phyloP scores from a whole-genome alignment of 2,113 vertebrate genomes.

The Puma concolor region DNA sequence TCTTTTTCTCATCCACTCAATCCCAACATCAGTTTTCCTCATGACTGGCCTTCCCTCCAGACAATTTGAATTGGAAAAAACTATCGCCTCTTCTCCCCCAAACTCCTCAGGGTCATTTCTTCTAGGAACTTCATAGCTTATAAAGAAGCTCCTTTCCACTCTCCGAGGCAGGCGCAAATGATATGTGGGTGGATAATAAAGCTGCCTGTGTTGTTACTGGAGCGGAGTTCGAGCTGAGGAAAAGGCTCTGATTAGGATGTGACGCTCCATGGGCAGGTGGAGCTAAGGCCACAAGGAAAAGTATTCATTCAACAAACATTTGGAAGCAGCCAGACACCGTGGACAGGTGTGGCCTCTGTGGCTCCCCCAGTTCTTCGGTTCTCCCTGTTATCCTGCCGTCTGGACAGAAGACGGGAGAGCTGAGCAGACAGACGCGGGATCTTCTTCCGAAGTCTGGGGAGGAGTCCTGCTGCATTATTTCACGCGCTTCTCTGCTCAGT shows the following conservation, averaged over 20 bases:
- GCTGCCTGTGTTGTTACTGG: accelerated
- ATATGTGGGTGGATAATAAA: not conserved
- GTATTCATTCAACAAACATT: not conserved
- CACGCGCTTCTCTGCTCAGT: not conserved
- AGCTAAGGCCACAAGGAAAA: not conserved
- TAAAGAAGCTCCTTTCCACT: not conserved
- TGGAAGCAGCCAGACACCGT: not conserved
- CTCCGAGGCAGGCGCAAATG: not conserved
- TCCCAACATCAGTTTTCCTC: not conserved
- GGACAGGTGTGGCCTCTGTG: not conserved
- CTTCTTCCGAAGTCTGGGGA: not conserved
- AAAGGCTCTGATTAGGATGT: not conserved
- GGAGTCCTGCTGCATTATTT: too few species aligned
- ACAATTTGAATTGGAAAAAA: too few species aligned
- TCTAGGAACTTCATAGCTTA: not conserved
- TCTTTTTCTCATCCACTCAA: not conserved
- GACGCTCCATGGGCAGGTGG: not conserved
- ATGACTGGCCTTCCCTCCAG: not conserved
- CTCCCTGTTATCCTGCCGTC: not conserved
- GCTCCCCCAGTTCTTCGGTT: not conserved
- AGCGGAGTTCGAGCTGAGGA: not conserved
- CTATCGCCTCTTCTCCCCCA: not conserved
- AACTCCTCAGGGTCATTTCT: not conserved
- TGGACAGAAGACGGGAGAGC: not conserved
- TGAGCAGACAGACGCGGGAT: not conserved